These are phyloP conservation scores for Drosophila chauvacae DNA, from an alignment of 1,140 invertebrate species.

Conservation along the genomic window DNA sequence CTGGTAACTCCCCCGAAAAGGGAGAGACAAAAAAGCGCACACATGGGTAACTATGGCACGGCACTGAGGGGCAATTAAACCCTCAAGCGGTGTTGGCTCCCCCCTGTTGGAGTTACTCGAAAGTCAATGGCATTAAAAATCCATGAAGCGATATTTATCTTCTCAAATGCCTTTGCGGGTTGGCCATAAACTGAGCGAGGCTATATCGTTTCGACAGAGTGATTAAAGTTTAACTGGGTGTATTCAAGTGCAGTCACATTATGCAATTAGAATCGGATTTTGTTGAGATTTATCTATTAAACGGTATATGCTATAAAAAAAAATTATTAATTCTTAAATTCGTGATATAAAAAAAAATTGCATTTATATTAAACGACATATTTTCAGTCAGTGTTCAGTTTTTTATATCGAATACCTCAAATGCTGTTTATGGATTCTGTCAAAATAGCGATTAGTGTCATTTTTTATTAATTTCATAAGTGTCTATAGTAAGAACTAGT, in stretches of 20 bases:
- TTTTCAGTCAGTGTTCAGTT: too few relatives aligned
- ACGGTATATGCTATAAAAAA: background rate
- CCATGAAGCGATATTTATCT: slow-evolving; percentile 50
- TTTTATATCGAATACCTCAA: too few relatives aligned
- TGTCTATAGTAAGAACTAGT: too few relatives aligned
- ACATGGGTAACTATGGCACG: slow-evolving; percentile 22
- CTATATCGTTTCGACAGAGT: background rate
- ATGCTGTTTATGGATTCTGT: too few relatives aligned
- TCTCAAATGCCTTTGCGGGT: slow-evolving; percentile 11
- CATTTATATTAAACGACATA: too few relatives aligned
- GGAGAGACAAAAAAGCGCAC: slow-evolving; percentile 1
- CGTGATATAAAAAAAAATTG: too few relatives aligned
- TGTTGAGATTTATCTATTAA: background rate
- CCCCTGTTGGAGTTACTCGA: slow-evolving; percentile 19
- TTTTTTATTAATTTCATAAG: too few relatives aligned
- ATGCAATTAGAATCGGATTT: background rate
- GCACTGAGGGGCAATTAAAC: slow-evolving; percentile 59
- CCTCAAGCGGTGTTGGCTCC: slow-evolving; percentile 42
- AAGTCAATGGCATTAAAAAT: slow-evolving; percentile 46
- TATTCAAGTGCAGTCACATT: background rate
- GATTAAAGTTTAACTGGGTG: slow-evolving; percentile 3
- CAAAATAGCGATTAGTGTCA: too few relatives aligned
- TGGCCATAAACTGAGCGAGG: slow-evolving; percentile 11
- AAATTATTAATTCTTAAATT: background rate
- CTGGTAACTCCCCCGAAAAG: slow-evolving; percentile 32